Evolutionary conservation across 2,888 invertebrate genomes (phyloP).

Genomic region (Thymelicus sylvestris): DNA sequence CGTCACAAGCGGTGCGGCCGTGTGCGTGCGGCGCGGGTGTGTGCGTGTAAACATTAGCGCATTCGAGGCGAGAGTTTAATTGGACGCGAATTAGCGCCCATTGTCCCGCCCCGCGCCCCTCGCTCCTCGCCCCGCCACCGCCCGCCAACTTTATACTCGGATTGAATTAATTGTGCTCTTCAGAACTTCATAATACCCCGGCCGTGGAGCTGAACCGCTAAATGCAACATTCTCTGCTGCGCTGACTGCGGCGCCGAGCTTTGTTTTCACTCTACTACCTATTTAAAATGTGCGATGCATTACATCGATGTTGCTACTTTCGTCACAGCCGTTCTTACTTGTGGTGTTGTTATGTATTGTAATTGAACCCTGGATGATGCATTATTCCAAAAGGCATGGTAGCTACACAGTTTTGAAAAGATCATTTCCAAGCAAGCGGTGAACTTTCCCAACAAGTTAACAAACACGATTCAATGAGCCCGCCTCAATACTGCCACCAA

Average conservation of each 20-base stretch:
- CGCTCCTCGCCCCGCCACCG: background rate
- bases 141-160: conserved; percentile 15
- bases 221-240: no score
- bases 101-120: conserved; percentile 11
- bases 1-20: conserved; percentile 43
- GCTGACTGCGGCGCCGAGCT: background rate
- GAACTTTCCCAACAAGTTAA: no score
- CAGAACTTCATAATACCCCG: conserved; percentile 16
- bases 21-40: conserved; percentile 39
- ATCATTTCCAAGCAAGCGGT: no score
- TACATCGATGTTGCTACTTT: no score
- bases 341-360: no score
- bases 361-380: no score
- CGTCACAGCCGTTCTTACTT: no score
- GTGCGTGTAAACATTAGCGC: conserved; percentile 63
- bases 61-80: conserved; percentile 60
- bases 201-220: background rate
- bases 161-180: conserved; percentile 34
- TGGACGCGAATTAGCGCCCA: conserved; percentile 61
- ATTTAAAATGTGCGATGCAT: background rate
- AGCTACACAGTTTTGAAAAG: no score
- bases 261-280: background rate
- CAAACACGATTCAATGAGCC: no score
- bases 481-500: no score
- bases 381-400: no score